These are phyloP conservation scores for Hydropotes inermis DNA, from an alignment of 2,113 vertebrate species.

Conservation along the genomic window DNA sequence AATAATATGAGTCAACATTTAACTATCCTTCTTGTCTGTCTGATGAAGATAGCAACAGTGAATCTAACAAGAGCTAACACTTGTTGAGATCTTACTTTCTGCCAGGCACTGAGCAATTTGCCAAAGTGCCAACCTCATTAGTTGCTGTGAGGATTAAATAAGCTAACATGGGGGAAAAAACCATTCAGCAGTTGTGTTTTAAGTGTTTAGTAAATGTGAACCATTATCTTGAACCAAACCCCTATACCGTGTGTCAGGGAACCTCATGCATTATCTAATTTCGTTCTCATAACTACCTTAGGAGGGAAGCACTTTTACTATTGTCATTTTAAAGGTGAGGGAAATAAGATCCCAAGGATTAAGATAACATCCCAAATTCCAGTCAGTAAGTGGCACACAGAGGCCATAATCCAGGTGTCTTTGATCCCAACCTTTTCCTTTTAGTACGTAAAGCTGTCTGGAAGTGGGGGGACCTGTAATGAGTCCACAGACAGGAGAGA, in stretches of 20 bases:
- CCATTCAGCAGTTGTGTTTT: neutral
- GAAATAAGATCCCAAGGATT: neutral
- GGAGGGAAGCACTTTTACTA: neutral
- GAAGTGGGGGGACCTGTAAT: neutral
- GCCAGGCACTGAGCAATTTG: neutral
- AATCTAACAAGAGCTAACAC: neutral
- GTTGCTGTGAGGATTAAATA: neutral
- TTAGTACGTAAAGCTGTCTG: neutral
- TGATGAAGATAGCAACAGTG: neutral
- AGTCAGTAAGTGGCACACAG: neutral
- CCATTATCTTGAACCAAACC: neutral
- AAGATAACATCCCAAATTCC: neutral
- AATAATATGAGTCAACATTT: neutral
- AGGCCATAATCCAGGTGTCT: neutral
- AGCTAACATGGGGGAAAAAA: neutral
- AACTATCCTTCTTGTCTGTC: neutral
- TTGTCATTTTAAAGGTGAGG: neutral
- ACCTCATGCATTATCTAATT: neutral
- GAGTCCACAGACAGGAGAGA: neutral
- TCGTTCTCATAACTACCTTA: neutral
- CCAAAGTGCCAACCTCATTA: neutral
- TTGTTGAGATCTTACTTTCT: neutral
- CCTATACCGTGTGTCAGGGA: fast-evolving
- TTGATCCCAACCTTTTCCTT: neutral
- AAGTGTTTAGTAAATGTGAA: neutral